Conservation (phyloP, 2,888 invertebrate species). For the Meganola albula region DNA sequence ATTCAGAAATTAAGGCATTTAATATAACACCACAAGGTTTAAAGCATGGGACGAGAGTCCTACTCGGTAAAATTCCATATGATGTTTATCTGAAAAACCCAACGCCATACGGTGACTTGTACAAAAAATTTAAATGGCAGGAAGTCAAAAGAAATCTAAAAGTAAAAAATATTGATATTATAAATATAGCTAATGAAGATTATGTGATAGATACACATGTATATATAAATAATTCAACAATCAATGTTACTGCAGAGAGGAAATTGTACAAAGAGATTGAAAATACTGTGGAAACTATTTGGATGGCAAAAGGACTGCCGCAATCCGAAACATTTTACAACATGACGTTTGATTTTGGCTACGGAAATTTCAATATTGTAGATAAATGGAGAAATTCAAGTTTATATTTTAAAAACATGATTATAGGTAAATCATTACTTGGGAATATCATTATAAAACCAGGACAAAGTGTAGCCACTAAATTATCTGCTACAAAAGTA, state of each 20-base stretch:
- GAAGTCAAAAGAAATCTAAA: constrained; percentile 37
- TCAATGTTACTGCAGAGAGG: constrained; percentile 26
- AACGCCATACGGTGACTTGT: constrained; percentile 46
- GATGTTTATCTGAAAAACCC: constrained; percentile 52
- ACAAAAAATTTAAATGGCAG: constrained; percentile 45
- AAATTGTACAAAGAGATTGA: constrained; percentile 34
- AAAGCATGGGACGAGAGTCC: constrained; percentile 41
- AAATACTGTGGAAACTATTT: constrained; percentile 37
- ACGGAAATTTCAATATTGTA: constrained; percentile 26
- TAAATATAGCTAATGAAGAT: constrained; percentile 41
- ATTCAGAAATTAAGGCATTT: constrained; percentile 43
- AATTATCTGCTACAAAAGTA: constrained; percentile 40
- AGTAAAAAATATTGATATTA: constrained; percentile 35
- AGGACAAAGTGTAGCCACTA: constrained; percentile 34
- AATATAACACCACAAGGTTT: constrained; percentile 48
- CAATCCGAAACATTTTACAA: constrained; percentile 37
- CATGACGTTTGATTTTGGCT: constrained; percentile 35
- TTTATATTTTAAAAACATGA: constrained; percentile 21
- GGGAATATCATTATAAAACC: constrained; percentile 35
- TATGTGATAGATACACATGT: constrained; percentile 34
- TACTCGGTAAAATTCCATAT: constrained; percentile 48
- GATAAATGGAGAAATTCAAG: constrained; percentile 45
- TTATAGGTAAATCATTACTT: constrained; percentile 33
- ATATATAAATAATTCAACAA: constrained; percentile 45
- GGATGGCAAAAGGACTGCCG: constrained; percentile 41